These are phyloP conservation scores for Dryoscopus gambensis DNA, from an alignment of 2,113 vertebrate genomes.

Conservation along the genomic window DNA sequence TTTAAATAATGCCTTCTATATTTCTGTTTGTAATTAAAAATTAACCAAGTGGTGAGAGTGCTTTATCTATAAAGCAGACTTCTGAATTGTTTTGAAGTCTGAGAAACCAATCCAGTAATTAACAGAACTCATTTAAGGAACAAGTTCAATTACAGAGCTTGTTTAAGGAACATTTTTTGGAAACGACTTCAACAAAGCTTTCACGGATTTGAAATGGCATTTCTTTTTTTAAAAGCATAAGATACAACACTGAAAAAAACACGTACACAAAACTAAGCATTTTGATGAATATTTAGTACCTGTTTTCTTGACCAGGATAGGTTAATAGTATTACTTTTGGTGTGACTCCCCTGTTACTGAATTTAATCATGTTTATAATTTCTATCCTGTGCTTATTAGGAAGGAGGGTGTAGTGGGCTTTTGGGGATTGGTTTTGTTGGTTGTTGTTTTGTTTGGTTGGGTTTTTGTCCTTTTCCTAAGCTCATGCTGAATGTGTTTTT, in stretches of 20 bases:
- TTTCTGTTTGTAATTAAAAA: not conserved
- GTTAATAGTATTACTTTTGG: not conserved
- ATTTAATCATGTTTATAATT: not conserved
- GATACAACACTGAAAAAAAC: not conserved
- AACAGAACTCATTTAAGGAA: not conserved
- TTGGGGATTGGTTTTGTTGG: not conserved
- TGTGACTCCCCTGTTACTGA: not conserved
- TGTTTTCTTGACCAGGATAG: not conserved
- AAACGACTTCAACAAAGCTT: not conserved
- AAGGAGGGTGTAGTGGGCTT: not conserved
- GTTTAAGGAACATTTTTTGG: not conserved
- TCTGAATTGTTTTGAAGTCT: not conserved
- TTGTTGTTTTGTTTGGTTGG: not conserved
- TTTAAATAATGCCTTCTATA: not conserved
- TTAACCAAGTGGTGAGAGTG: not conserved
- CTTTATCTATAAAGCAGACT: not conserved
- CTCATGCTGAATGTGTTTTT: not conserved
- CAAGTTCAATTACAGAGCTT: not conserved
- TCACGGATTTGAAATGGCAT: not conserved
- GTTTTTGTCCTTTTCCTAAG: not conserved
- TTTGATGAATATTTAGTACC: not conserved
- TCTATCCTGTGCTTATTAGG: not conserved
- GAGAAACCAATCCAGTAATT: not conserved
- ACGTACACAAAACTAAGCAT: not conserved
- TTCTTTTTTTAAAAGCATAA: not conserved